Evolutionary conservation across 2,113 vertebrate genomes (phyloP).

Genomic region (Lagopus leucura): DNA sequence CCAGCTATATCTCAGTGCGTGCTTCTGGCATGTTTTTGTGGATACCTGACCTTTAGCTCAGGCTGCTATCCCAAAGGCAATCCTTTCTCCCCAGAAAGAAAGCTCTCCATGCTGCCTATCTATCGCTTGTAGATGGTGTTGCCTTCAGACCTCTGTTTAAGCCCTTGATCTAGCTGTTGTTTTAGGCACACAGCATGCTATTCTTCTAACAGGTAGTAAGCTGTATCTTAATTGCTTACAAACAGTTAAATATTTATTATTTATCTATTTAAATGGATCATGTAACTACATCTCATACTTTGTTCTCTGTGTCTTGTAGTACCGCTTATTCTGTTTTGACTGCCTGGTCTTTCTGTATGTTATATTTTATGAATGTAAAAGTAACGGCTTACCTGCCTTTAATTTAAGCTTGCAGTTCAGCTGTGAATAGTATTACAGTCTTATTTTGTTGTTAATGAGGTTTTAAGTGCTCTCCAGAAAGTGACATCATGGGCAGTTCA

Average conservation of each 20-base stretch:
- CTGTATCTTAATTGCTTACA: not conserved
- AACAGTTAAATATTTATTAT: not conserved
- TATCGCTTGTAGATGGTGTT: not conserved
- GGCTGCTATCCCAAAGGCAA: not conserved
- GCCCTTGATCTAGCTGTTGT: not conserved
- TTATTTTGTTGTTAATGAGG: not conserved
- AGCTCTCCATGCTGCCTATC: not conserved
- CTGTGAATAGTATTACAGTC: not conserved
- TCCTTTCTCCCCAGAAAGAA: not conserved
- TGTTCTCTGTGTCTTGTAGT: not conserved
- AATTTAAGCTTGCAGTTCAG: not conserved
- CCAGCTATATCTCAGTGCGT: not conserved
- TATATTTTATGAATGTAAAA: not conserved
- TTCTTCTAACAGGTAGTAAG: not conserved
- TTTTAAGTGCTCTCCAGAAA: not conserved
- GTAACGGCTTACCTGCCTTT: not conserved
- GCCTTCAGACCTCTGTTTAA: not conserved
- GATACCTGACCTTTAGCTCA: conserved; percentile 11
- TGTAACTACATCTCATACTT: not conserved
- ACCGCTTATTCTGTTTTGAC: not conserved
- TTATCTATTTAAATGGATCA: not conserved
- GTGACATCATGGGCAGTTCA: not conserved
- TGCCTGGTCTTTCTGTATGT: not conserved
- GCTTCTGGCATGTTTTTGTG: not conserved
- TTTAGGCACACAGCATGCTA: not conserved